phyloP scores from a whole-genome alignment of 64 coral and sea anemone genomes.

The Anthopleura sola region DNA sequence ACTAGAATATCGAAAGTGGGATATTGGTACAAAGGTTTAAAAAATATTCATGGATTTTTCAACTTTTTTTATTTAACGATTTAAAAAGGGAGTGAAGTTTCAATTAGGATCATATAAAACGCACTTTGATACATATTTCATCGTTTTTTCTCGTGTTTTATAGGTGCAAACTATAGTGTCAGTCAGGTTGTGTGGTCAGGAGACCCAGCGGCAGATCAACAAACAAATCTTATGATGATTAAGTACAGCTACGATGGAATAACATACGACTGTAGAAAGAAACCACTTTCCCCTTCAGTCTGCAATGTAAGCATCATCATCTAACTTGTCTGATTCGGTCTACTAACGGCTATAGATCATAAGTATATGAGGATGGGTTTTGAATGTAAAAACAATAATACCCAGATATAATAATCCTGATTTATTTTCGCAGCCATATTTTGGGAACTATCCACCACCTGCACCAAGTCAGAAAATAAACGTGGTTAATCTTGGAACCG shows the following conservation, averaged over 20 bases:
- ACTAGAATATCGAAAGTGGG: too few species aligned
- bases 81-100: too few species aligned
- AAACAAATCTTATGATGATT: background rate
- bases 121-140: background rate
- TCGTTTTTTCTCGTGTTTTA: background rate
- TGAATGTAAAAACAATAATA: too few species aligned
- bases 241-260: constrained; percentile 9
- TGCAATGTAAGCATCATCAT: background rate
- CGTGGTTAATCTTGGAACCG: background rate
- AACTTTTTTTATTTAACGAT: too few species aligned
- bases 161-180: background rate
- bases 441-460: background rate
- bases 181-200: background rate
- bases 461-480: background rate
- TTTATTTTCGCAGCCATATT: background rate
- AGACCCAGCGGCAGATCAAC: background rate
- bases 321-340: too few species aligned
- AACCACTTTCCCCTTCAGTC: background rate
- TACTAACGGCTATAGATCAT: too few species aligned
- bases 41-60: too few species aligned
- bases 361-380: too few species aligned
- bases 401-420: too few species aligned
- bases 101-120: too few species aligned
- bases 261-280: background rate
- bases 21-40: too few species aligned